Percentiles rank a stretch among this genome's conserved stretches.
phyloP scores from a whole-genome alignment of 2,888 invertebrate genomes.

The Chalcosyrphus nemorum region DNA sequence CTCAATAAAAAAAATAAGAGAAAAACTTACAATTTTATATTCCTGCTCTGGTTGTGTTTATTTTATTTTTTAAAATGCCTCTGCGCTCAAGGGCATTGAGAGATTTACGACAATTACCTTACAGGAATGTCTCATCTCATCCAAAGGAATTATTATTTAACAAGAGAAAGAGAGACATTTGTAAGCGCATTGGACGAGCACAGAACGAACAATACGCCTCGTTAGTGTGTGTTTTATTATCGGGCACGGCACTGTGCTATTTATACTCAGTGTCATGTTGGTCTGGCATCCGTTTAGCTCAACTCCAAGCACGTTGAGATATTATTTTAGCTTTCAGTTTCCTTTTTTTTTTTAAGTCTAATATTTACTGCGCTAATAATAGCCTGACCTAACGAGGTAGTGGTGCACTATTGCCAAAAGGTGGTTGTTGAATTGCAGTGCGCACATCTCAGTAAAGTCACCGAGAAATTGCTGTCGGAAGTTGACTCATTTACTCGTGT shows the following conservation, averaged over 20 bases:
- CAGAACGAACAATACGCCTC: slow-evolving; percentile 22
- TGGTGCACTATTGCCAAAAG: background rate
- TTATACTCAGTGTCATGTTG: slow-evolving; percentile 17
- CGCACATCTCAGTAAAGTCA: background rate
- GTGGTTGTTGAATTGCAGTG: background rate
- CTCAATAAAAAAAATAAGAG: background rate
- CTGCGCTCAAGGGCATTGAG: slow-evolving; percentile 30
- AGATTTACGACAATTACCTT: slow-evolving; percentile 35
- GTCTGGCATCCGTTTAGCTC: background rate
- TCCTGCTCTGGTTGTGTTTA: background rate
- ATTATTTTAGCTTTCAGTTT: slow-evolving; percentile 10
- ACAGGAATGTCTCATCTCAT: slow-evolving; percentile 17
- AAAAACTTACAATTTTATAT: slow-evolving; percentile 15
- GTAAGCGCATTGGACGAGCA: slow-evolving; percentile 1
- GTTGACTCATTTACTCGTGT: background rate
- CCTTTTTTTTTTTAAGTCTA: background rate
- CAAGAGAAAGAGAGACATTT: slow-evolving; percentile 15
- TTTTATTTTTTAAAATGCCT: background rate
- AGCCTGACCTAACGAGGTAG: background rate
- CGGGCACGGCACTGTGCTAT: slow-evolving; percentile 3
- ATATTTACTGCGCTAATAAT: slow-evolving; percentile 19
- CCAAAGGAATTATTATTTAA: slow-evolving; percentile 44
- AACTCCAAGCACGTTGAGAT: background rate
- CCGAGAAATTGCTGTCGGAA: background rate
- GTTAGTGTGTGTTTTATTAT: slow-evolving; percentile 12